Evolutionary conservation across 2,113 vertebrate species (phyloP).

Genomic region (Pterocles gutturalis): DNA sequence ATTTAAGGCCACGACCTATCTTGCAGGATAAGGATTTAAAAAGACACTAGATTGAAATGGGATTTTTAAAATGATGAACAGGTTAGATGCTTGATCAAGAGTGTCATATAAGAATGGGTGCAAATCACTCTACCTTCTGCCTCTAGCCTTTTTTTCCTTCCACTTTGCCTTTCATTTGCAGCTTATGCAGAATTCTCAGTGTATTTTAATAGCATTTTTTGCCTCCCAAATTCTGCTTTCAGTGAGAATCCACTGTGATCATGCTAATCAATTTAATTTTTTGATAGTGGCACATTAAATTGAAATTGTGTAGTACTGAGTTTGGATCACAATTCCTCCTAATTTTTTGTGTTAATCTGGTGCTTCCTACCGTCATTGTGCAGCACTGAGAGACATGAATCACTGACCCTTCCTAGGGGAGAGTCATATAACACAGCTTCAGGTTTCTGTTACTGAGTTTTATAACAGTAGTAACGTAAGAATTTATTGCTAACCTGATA

Average conservation of each 20-base stretch:
- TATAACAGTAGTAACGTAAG: conserved; percentile 68
- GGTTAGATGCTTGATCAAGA: background rate
- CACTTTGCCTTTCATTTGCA: background rate
- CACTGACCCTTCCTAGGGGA: conserved; percentile 50
- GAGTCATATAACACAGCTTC: conserved; percentile 59
- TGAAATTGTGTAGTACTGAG: background rate
- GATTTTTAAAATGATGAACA: background rate
- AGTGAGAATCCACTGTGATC: background rate
- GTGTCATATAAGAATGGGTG: background rate
- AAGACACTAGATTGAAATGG: background rate
- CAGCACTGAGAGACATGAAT: background rate
- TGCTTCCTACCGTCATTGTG: background rate
- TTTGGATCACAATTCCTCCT: background rate
- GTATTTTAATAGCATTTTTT: background rate
- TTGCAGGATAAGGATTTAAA: background rate
- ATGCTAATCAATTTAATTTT: background rate
- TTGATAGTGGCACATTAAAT: background rate
- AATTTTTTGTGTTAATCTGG: background rate
- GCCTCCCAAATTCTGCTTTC: background rate
- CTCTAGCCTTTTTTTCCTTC: background rate
- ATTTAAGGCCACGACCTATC: background rate
- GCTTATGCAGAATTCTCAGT: background rate
- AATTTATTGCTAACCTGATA: conserved; percentile 76
- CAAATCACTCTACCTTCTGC: background rate
- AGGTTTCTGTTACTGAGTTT: conserved; percentile 68